Conservation (phyloP, 2,797 vertebrate genomes). For the Myripristis murdjan region DNA sequence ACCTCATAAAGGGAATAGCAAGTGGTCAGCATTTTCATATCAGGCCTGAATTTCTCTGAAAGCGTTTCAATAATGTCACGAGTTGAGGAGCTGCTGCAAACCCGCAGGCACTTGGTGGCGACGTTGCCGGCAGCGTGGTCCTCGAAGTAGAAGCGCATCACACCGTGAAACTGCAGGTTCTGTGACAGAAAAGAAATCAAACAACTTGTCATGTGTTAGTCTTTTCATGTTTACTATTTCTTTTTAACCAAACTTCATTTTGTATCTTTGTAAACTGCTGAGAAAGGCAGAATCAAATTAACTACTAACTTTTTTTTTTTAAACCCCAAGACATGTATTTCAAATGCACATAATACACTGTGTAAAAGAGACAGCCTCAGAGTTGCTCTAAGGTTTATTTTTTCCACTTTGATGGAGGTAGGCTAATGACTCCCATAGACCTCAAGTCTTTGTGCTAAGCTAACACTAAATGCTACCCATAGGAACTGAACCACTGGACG, state of each 20-base stretch:
- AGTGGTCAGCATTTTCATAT: constrained; percentile 91
- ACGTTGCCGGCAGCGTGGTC: constrained; percentile 90
- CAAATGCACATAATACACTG: too few species aligned
- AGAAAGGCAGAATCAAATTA: too few species aligned
- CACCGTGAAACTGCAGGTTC: constrained; percentile 93
- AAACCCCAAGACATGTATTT: too few species aligned
- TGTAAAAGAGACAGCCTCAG: too few species aligned
- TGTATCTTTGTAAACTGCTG: neutral
- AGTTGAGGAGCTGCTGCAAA: constrained; percentile 89
- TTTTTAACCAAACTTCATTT: neutral
- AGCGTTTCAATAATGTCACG: constrained; percentile 90
- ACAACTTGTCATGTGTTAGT: neutral
- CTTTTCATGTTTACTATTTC: neutral
- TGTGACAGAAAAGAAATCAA: constrained; percentile 59
- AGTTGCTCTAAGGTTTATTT: too few species aligned
- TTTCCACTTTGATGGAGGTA: too few species aligned
- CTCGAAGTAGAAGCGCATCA: constrained; percentile 96
- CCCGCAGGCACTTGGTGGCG: constrained; percentile 93
- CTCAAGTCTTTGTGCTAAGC: too few species aligned
- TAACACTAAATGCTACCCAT: too few species aligned
- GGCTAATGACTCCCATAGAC: too few species aligned
- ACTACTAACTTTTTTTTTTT: too few species aligned
- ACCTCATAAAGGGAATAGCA: constrained; percentile 92
- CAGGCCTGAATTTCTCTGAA: constrained; percentile 93
- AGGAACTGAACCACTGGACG: too few species aligned